These are phyloP conservation scores for Drosophila neonasuta DNA, from an alignment of 2,888 invertebrate genomes.

Conservation along the genomic window DNA sequence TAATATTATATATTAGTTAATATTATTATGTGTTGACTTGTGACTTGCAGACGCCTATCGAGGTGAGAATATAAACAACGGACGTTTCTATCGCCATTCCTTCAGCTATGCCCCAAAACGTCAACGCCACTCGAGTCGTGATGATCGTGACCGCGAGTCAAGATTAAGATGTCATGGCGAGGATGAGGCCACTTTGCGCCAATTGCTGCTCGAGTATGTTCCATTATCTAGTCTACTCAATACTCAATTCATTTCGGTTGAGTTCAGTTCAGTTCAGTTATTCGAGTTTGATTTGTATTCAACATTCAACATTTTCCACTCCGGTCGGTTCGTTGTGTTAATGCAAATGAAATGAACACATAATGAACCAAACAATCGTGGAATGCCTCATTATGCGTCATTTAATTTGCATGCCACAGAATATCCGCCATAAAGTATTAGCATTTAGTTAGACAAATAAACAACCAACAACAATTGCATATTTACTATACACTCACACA, in stretches of 20 bases:
- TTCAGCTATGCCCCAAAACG: constrained; percentile 82
- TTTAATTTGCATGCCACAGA: constrained; percentile 66
- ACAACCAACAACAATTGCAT: constrained; percentile 58
- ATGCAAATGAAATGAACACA: constrained; percentile 57
- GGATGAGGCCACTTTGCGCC: constrained; percentile 96
- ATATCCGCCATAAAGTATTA: constrained; percentile 62
- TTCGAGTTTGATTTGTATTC: not conserved
- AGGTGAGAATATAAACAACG: constrained; percentile 81
- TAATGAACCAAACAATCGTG: constrained; percentile 35
- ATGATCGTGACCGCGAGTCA: constrained; percentile 82
- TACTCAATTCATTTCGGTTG: not conserved
- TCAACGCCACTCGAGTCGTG: constrained; percentile 80
- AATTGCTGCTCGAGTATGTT: constrained; percentile 94
- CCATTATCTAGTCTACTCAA: no score
- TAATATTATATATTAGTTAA: no score
- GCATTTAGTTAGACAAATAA: constrained; percentile 66
- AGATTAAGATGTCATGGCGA: constrained; percentile 84
- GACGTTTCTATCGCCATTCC: constrained; percentile 82
- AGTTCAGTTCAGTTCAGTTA: constrained; percentile 1
- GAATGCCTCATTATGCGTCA: constrained; percentile 63
- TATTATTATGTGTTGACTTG: not conserved
- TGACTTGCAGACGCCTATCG: constrained; percentile 77
- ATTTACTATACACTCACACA: constrained; percentile 33
- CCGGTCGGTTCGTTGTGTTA: not conserved
- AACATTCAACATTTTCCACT: not conserved